These are phyloP conservation scores for Pseudochirops corinnae DNA, from an alignment of 2,797 vertebrate species.

Conservation along the genomic window DNA sequence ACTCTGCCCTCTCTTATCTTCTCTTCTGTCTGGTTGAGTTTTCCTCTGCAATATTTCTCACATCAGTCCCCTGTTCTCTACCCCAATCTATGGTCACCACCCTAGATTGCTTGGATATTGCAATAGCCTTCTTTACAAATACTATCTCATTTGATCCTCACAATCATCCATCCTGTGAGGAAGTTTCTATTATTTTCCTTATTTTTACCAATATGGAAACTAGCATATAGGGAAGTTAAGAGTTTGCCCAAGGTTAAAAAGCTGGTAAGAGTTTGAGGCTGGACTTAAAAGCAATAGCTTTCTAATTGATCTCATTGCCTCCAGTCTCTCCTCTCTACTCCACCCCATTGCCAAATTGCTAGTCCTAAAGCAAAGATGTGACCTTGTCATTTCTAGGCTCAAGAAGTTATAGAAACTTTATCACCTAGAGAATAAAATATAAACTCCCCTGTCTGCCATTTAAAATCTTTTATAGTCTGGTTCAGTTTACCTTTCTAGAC, in stretches of 20 bases:
- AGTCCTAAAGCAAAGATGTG: not conserved
- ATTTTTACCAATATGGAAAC: not conserved
- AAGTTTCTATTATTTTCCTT: not conserved
- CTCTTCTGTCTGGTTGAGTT: not conserved
- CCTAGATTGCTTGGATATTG: not conserved
- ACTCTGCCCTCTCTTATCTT: not conserved
- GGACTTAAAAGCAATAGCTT: not conserved
- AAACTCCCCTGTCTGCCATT: not conserved
- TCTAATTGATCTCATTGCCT: not conserved
- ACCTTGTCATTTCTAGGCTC: not conserved
- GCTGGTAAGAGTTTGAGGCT: not conserved
- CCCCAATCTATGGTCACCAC: not conserved
- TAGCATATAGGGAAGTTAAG: not conserved
- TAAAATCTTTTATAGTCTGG: not conserved
- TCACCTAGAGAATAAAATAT: not conserved
- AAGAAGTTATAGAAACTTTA: not conserved
- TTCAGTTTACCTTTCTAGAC: not conserved
- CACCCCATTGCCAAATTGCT: not conserved
- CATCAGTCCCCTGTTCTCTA: not conserved
- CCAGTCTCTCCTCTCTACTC: not conserved
- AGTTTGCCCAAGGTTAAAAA: not conserved
- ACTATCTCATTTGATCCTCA: not conserved
- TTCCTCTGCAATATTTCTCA: not conserved
- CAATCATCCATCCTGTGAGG: not conserved
- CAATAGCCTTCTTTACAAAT: not conserved